phyloP scores from a whole-genome alignment of 2,797 vertebrate species.

The Serranus cabrilla region DNA sequence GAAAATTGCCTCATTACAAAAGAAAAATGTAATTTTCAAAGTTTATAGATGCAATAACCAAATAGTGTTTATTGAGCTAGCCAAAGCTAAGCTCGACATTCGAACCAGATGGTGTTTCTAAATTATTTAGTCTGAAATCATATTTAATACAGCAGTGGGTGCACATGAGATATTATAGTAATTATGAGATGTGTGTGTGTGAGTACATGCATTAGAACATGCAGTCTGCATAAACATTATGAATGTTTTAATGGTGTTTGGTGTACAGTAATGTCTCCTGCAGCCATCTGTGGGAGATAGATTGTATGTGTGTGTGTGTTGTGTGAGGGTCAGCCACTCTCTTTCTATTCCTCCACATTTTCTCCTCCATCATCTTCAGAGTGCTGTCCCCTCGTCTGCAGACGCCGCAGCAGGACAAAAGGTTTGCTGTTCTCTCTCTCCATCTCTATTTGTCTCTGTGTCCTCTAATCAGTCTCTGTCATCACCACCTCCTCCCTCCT shows the following conservation, averaged over 20 bases:
- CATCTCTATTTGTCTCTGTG: constrained; percentile 24
- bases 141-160: constrained; percentile 30
- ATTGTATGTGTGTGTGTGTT: not conserved
- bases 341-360: not conserved
- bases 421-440: constrained; percentile 4
- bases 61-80: not conserved
- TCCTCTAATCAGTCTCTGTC: constrained; percentile 59
- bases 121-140: constrained; percentile 45
- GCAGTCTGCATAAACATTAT: constrained; percentile 8
- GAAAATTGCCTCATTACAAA: too few relatives aligned
- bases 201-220: not conserved
- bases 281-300: not conserved
- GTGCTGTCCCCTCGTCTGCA: not conserved
- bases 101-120: constrained; percentile 37
- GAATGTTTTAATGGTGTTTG: constrained; percentile 21
- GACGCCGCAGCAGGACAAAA: constrained; percentile 23
- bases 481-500: not conserved
- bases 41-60: too few relatives aligned
- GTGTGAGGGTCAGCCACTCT: not conserved
- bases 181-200: not conserved
- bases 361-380: constrained; percentile 28
- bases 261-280: not conserved
- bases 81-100: constrained; percentile 1
- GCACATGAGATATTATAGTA: not conserved
- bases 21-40: too few relatives aligned